phyloP scores from a whole-genome alignment of 2,888 invertebrate genomes.

The Drosophila phalerata region DNA sequence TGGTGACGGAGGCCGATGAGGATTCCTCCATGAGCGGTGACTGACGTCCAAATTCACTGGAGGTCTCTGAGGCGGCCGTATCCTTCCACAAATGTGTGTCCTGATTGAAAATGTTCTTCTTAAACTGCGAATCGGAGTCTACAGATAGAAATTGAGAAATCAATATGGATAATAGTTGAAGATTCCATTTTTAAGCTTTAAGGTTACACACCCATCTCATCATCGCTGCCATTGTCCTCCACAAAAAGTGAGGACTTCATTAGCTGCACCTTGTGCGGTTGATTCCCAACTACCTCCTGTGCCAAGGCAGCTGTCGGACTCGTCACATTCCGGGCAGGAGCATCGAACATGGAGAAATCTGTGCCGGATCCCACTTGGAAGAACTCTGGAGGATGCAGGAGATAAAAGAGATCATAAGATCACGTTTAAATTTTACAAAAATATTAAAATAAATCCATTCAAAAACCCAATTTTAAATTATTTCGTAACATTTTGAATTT shows the following conservation, averaged over 20 bases:
- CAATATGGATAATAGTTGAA: not conserved
- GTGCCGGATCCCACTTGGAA: slow-evolving; percentile 71
- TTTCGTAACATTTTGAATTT: too few relatives aligned
- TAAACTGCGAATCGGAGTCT: slow-evolving; percentile 15
- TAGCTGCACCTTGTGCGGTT: slow-evolving; percentile 90
- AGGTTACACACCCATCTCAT: slow-evolving; percentile 70
- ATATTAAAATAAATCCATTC: too few relatives aligned
- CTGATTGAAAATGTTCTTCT: slow-evolving; percentile 52
- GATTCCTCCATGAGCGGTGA: slow-evolving; percentile 62
- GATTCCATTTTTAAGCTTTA: not conserved
- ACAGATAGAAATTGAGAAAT: not conserved
- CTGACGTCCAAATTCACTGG: slow-evolving; percentile 73
- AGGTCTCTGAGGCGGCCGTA: slow-evolving; percentile 65
- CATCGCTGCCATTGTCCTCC: slow-evolving; percentile 79
- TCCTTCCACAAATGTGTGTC: slow-evolving; percentile 73
- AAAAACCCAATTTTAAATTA: too few relatives aligned
- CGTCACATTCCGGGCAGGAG: slow-evolving; percentile 72
- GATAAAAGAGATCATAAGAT: not conserved
- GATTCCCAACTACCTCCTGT: slow-evolving; percentile 87
- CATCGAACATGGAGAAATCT: slow-evolving; percentile 79
- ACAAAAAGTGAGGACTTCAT: slow-evolving; percentile 93
- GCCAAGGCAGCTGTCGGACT: slow-evolving; percentile 89
- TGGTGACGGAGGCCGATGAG: slow-evolving; percentile 69
- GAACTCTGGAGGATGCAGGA: slow-evolving; percentile 63
- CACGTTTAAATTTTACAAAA: not conserved